These are phyloP conservation scores for Urocyon cinereoargenteus DNA, from an alignment of 2,797 vertebrate genomes.

Conservation along the genomic window DNA sequence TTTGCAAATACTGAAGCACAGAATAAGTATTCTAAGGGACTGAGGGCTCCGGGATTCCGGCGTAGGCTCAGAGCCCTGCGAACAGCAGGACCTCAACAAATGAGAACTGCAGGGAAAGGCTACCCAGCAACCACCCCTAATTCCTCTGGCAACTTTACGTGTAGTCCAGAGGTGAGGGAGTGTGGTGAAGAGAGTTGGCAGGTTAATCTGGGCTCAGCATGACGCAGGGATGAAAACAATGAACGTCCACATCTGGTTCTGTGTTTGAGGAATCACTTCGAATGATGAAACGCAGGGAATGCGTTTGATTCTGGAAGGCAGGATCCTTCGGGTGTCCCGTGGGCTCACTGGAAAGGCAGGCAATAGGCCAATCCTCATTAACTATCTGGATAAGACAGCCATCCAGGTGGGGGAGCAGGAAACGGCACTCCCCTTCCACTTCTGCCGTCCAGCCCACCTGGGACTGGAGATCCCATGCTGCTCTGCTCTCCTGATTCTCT, in stretches of 20 bases:
- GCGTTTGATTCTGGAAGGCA: neutral
- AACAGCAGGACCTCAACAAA: neutral
- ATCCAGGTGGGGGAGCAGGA: neutral
- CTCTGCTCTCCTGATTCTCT: neutral
- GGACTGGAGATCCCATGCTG: rapidly evolving
- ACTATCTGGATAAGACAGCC: neutral
- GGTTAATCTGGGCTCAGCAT: neutral
- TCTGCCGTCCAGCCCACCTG: neutral
- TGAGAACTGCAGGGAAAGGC: neutral
- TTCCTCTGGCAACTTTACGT: neutral
- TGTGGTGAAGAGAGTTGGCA: neutral
- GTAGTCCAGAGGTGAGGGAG: neutral
- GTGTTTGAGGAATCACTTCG: neutral
- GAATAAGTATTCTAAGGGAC: neutral
- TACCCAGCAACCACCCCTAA: neutral
- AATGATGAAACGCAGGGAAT: neutral
- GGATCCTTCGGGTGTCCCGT: neutral
- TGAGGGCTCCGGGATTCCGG: neutral
- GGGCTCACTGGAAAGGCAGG: neutral
- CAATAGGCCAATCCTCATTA: neutral
- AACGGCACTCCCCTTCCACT: neutral
- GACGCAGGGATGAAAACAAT: neutral
- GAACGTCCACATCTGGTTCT: neutral
- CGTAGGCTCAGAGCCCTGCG: neutral
- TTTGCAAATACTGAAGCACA: neutral